These are phyloP conservation scores for Eclectus roratus DNA, from an alignment of 2,113 vertebrate species.

Conservation along the genomic window DNA sequence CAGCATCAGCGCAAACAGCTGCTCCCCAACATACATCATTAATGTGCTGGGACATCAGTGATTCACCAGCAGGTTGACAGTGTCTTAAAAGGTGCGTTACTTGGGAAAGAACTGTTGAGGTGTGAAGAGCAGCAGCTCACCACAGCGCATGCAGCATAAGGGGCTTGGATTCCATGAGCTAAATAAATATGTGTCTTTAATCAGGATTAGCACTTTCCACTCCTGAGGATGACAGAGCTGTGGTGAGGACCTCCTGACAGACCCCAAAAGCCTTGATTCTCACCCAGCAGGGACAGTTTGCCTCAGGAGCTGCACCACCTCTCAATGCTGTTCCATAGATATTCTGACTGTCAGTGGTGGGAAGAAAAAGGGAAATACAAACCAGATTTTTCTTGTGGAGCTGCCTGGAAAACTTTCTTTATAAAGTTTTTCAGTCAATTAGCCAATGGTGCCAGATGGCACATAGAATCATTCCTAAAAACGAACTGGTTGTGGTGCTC, in stretches of 20 bases:
- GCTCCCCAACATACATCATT: not conserved
- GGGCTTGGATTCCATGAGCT: not conserved
- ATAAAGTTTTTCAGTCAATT: not conserved
- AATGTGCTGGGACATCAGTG: not conserved
- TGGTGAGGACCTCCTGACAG: not conserved
- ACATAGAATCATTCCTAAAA: not conserved
- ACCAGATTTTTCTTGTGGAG: not conserved
- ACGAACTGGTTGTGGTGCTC: rapidly evolving
- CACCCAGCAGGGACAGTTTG: rapidly evolving
- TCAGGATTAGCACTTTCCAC: not conserved
- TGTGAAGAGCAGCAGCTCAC: not conserved
- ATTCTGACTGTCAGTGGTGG: not conserved
- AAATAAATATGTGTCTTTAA: not conserved
- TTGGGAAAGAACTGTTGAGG: not conserved
- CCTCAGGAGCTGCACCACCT: not conserved
- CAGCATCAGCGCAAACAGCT: rapidly evolving
- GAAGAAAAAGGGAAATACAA: rapidly evolving
- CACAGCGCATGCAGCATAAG: rapidly evolving
- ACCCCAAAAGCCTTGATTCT: not conserved
- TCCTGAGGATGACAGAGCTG: not conserved
- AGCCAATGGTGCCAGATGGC: not conserved
- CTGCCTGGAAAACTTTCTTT: not conserved
- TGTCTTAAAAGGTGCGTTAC: not conserved
- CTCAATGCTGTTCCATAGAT: not conserved
- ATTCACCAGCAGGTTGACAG: not conserved